These are phyloP conservation scores for Bubo blakistoni DNA, from an alignment of 2,113 vertebrate genomes.

Conservation along the genomic window DNA sequence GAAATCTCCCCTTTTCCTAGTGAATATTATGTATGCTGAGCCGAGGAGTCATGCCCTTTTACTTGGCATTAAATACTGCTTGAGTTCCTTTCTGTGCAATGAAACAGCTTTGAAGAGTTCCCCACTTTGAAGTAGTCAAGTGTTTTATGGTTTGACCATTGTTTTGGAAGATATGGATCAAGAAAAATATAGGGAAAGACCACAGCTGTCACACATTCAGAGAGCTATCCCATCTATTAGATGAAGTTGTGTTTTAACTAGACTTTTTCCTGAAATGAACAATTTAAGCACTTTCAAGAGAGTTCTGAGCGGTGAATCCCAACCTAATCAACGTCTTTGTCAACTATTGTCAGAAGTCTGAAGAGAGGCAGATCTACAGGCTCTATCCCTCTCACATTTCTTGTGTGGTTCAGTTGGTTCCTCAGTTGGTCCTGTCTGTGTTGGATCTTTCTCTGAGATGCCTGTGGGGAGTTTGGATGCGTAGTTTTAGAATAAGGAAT, in stretches of 20 bases:
- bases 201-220: background rate
- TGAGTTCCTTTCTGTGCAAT: background rate
- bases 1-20: background rate
- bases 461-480: background rate
- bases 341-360: background rate
- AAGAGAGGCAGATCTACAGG: background rate
- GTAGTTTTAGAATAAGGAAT: background rate
- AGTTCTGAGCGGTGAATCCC: background rate
- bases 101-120: background rate
- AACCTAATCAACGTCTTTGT: background rate
- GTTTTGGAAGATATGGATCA: background rate
- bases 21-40: background rate
- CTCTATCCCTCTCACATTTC: background rate
- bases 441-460: background rate
- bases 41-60: background rate
- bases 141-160: background rate
- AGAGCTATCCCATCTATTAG: background rate
- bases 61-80: background rate
- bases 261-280: background rate
- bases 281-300: background rate
- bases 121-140: background rate
- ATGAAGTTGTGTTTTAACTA: background rate
- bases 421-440: background rate
- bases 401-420: background rate
- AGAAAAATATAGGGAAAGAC: background rate